Conservation (phyloP, 2,888 invertebrate genomes). For the Macrosoma leucophasiata region DNA sequence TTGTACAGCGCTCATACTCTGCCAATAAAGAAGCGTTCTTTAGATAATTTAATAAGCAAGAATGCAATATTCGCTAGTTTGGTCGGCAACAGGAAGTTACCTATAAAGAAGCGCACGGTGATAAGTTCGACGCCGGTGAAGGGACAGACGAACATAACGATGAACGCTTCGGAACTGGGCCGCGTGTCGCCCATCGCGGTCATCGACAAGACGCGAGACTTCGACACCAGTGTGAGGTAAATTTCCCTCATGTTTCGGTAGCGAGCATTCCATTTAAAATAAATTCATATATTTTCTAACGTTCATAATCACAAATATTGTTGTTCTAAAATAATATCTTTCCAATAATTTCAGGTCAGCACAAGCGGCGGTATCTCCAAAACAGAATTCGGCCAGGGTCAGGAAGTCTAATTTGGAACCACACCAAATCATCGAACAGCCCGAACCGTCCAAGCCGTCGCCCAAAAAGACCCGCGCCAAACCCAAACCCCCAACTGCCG, state of each 20-base stretch:
- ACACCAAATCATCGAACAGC: conserved; percentile 4
- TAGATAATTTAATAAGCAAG: conserved; percentile 20
- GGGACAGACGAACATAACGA: conserved; percentile 28
- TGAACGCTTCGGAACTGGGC: conserved; percentile 39
- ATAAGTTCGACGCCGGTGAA: conserved; percentile 58
- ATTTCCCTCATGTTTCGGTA: background rate
- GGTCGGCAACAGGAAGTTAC: conserved; percentile 27
- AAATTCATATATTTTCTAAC: conserved; percentile 5
- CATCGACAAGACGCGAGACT: conserved; percentile 16
- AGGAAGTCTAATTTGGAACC: conserved; percentile 10
- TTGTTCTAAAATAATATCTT: too few relatives aligned
- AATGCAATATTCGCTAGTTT: conserved; percentile 1
- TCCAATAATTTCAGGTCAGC: conserved; percentile 14
- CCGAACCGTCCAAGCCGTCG: background rate
- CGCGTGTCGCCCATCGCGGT: conserved; percentile 51
- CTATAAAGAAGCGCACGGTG: conserved; percentile 49
- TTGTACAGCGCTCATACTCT: conserved; percentile 39
- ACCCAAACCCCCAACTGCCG: background rate
- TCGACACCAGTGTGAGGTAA: conserved; percentile 9
- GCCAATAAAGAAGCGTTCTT: conserved; percentile 55
- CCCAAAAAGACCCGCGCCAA: background rate
- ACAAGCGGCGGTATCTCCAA: conserved; percentile 10
- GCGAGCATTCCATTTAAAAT: conserved; percentile 2
- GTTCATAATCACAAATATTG: too few relatives aligned
- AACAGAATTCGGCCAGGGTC: conserved; percentile 6